phyloP scores from a whole-genome alignment of 2,113 vertebrate genomes.

The Lasiurus cinereus region DNA sequence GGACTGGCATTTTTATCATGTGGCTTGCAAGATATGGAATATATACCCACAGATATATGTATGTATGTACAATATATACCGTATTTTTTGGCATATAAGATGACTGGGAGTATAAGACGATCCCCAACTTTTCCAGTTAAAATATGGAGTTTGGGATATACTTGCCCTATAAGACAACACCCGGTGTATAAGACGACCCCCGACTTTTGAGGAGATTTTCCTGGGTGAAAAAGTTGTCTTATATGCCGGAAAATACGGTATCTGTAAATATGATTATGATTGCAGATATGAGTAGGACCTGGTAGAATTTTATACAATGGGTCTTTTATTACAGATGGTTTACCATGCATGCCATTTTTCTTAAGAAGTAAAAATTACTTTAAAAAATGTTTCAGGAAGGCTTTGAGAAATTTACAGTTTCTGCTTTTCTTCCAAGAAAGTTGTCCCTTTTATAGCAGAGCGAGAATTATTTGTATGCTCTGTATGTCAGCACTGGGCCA shows the following conservation, averaged over 20 bases:
- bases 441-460: neutral
- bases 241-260: neutral
- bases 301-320: neutral
- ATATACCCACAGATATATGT: neutral
- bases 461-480: neutral
- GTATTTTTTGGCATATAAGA: too few relatives aligned
- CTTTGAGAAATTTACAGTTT: neutral
- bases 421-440: neutral
- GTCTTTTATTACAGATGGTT: neutral
- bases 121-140: too few relatives aligned
- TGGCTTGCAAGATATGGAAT: neutral
- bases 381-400: neutral
- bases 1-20: neutral
- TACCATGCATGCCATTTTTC: conserved; percentile 37
- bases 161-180: too few relatives aligned
- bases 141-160: too few relatives aligned
- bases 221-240: too few relatives aligned
- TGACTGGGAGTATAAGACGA: too few relatives aligned
- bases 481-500: neutral
- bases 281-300: neutral
- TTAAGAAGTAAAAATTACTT: conserved; percentile 29
- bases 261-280: neutral
- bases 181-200: too few relatives aligned
- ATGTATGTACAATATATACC: neutral
- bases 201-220: too few relatives aligned